phyloP scores from a whole-genome alignment of 1,140 invertebrate genomes.

The Ips typographus region DNA sequence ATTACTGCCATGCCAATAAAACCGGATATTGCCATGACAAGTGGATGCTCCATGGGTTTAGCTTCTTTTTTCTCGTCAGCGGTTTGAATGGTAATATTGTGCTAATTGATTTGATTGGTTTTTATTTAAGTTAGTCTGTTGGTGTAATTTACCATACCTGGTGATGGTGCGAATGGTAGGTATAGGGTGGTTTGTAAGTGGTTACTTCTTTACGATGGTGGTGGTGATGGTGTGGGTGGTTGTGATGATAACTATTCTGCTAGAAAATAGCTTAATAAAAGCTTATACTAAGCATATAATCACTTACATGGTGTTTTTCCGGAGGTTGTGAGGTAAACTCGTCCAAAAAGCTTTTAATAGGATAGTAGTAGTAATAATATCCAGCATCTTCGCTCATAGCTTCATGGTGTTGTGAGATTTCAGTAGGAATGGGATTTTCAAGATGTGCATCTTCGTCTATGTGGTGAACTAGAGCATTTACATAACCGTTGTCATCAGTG shows the following conservation, averaged over 20 bases:
- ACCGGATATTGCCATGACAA: conserved; percentile 55
- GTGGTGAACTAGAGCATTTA: conserved; percentile 47
- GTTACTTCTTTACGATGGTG: conserved; percentile 30
- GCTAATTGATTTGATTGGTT: conserved; percentile 40
- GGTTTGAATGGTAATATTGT: conserved; percentile 47
- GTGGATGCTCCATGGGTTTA: conserved; percentile 48
- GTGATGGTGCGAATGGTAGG: conserved; percentile 50
- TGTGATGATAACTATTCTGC: conserved; percentile 20
- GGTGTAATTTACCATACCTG: conserved; percentile 40
- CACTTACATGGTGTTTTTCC: conserved; percentile 20
- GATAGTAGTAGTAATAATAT: conserved; percentile 52
- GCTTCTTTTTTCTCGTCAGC: conserved; percentile 38
- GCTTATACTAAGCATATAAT: conserved; percentile 8
- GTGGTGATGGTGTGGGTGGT: conserved; percentile 5
- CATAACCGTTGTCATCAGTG: conserved; percentile 37
- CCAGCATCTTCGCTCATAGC: conserved; percentile 37
- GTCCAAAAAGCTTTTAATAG: conserved; percentile 50
- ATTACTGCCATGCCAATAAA: conserved; percentile 56
- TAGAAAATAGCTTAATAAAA: conserved; percentile 18
- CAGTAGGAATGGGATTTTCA: neutral
- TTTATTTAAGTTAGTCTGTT: conserved; percentile 5
- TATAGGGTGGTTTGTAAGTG: conserved; percentile 41
- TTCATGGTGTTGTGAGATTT: conserved; percentile 9
- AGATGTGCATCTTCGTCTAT: conserved; percentile 34
- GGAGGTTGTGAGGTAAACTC: conserved; percentile 41